Evolutionary conservation across 2,888 invertebrate species (phyloP).

Genomic region (Aleiodes leptofemur): DNA sequence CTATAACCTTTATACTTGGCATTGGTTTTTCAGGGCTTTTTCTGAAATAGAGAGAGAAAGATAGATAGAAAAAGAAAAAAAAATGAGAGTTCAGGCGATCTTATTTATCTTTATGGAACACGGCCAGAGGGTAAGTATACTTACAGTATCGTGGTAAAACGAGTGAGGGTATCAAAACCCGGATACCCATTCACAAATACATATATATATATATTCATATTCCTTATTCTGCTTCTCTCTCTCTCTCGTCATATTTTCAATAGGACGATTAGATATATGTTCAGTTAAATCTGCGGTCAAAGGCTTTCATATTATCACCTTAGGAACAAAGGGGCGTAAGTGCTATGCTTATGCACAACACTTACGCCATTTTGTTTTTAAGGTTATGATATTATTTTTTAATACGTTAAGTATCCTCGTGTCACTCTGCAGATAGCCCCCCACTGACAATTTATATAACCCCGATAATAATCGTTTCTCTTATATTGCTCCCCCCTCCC

Average conservation of each 20-base stretch:
- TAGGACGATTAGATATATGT: slow-evolving; percentile 67
- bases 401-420: slow-evolving; percentile 21
- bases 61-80: not conserved
- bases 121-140: slow-evolving; percentile 75
- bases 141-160: slow-evolving; percentile 56
- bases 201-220: slow-evolving; percentile 5
- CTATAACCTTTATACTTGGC: slow-evolving; percentile 31
- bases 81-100: slow-evolving; percentile 59
- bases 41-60: not conserved
- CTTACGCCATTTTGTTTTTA: too few relatives aligned
- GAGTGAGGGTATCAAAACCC: not conserved
- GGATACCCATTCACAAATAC: not conserved
- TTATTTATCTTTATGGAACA: slow-evolving; percentile 75
- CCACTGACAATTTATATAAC: slow-evolving; percentile 38
- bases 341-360: too few relatives aligned
- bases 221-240: slow-evolving; percentile 61
- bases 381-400: slow-evolving; percentile 1
- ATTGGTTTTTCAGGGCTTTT: slow-evolving; percentile 1
- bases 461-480: slow-evolving; percentile 37
- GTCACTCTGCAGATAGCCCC: slow-evolving; percentile 23
- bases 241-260: slow-evolving; percentile 61
- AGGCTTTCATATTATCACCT: slow-evolving; percentile 13
- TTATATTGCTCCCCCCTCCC: not conserved
- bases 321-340: too few relatives aligned
- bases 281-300: slow-evolving; percentile 61